Evolutionary conservation across 2,797 vertebrate species (phyloP).

Genomic region (Gymnocypris eckloni): DNA sequence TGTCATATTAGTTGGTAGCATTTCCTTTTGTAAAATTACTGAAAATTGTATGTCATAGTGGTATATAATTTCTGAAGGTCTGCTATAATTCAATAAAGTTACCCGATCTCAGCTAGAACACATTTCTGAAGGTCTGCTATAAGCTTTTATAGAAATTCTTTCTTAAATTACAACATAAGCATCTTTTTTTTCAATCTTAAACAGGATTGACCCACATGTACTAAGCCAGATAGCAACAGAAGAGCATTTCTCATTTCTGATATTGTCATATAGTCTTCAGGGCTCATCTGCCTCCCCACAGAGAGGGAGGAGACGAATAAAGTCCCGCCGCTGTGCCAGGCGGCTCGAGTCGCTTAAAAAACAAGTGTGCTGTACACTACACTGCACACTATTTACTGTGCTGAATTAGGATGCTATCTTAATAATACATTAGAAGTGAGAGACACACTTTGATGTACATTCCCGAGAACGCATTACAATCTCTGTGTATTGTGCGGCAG

Average conservation of each 20-base stretch:
- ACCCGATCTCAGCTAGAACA: not conserved
- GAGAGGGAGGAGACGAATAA: constrained; percentile 26
- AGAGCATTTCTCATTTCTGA: not conserved
- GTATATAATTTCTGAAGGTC: too few relatives aligned
- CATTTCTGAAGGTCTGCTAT: not conserved
- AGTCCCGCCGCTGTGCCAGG: constrained; percentile 24
- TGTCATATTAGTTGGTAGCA: not conserved
- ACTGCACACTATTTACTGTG: constrained; percentile 22
- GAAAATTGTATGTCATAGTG: not conserved
- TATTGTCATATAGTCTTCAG: constrained; percentile 21
- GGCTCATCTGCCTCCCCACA: constrained; percentile 15
- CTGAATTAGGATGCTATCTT: not conserved
- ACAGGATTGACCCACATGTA: not conserved
- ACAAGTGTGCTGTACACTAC: constrained; percentile 16
- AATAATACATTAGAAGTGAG: constrained; percentile 10
- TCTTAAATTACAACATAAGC: not conserved
- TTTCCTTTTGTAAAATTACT: not conserved
- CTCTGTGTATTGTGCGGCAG: not conserved
- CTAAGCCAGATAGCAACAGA: not conserved
- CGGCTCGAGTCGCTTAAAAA: constrained; percentile 30
- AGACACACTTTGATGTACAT: constrained; percentile 23
- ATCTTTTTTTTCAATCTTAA: not conserved
- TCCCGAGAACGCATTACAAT: constrained; percentile 4
- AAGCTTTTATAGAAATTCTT: not conserved
- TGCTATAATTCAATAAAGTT: not conserved